Conservation (phyloP, 1,140 invertebrate genomes). For the Cherax quadricarinatus region DNA sequence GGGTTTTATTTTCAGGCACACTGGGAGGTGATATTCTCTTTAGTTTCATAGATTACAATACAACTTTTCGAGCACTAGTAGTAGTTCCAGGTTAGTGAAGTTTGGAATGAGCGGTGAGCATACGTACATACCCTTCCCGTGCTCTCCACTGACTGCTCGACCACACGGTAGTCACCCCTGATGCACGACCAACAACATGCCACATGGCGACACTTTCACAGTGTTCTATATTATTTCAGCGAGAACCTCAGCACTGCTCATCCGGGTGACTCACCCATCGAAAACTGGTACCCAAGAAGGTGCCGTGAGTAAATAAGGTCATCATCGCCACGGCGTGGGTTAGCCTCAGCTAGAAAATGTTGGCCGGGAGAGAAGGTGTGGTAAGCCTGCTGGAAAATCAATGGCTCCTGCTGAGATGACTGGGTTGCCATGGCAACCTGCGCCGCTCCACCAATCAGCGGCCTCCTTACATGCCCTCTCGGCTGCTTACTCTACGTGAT, state of each 20-base stretch:
- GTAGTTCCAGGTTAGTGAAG: constrained; percentile 17
- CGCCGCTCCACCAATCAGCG: constrained; percentile 62
- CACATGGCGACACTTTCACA: constrained; percentile 45
- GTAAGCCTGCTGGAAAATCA: constrained; percentile 69
- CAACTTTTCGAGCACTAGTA: not conserved
- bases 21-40: not conserved
- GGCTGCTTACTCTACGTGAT: constrained; percentile 68
- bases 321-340: not conserved
- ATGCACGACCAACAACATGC: constrained; percentile 56
- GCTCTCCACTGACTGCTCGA: constrained; percentile 58
- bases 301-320: not conserved
- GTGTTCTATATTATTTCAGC: constrained; percentile 13
- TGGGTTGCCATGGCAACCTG: constrained; percentile 61
- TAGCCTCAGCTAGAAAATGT: constrained; percentile 48
- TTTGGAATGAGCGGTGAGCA: not conserved
- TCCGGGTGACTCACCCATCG: not conserved
- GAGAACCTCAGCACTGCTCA: not conserved
- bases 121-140: constrained; percentile 22
- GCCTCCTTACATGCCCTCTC: constrained; percentile 61
- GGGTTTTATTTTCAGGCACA: not conserved
- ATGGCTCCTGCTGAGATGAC: constrained; percentile 70
- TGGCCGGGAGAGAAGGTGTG: constrained; percentile 54
- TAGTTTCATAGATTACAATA: not conserved
- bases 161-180: constrained; percentile 64
- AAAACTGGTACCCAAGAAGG: no score